Conservation (phyloP, 1,140 invertebrate species). For the Bombus confusus region DNA sequence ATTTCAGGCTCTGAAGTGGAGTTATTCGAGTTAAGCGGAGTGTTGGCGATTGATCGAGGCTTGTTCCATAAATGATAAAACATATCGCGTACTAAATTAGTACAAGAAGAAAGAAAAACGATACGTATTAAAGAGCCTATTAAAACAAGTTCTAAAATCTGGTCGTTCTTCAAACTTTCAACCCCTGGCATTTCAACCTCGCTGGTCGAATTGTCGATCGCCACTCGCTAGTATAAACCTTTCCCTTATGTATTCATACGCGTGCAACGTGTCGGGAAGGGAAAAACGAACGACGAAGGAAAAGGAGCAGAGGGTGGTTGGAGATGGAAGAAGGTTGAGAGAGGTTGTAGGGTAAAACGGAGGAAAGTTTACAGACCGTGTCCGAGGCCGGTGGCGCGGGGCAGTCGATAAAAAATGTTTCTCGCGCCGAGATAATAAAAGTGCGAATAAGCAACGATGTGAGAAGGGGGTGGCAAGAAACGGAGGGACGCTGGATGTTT, state of each 20-base stretch:
- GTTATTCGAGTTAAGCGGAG: too few relatives aligned
- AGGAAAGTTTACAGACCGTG: constrained; percentile 70
- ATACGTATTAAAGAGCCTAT: too few relatives aligned
- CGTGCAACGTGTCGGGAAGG: constrained; percentile 39
- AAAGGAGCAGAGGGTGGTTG: background rate
- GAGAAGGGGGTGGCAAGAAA: constrained; percentile 29
- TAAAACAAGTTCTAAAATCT: background rate
- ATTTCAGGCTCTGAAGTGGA: background rate
- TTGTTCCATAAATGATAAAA: too few relatives aligned
- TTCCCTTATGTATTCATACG: constrained; percentile 63
- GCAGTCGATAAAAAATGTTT: constrained; percentile 75
- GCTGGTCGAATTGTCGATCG: constrained; percentile 35
- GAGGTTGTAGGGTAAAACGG: constrained; percentile 48
- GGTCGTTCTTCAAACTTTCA: background rate
- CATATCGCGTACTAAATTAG: too few relatives aligned
- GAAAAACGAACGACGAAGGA: constrained; percentile 26
- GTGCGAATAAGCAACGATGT: constrained; percentile 60
- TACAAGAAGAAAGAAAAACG: too few relatives aligned
- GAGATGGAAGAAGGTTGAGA: background rate
- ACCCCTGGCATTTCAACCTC: background rate
- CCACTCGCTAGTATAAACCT: constrained; percentile 48
- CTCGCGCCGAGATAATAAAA: constrained; percentile 68
- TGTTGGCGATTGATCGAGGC: too few relatives aligned
- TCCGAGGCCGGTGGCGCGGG: constrained; percentile 56
- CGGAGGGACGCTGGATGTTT: constrained; percentile 71